Base-by-base conservation (phyloP, 2,888 invertebrate genomes). In the Habrosyne pyritoides region DNA sequence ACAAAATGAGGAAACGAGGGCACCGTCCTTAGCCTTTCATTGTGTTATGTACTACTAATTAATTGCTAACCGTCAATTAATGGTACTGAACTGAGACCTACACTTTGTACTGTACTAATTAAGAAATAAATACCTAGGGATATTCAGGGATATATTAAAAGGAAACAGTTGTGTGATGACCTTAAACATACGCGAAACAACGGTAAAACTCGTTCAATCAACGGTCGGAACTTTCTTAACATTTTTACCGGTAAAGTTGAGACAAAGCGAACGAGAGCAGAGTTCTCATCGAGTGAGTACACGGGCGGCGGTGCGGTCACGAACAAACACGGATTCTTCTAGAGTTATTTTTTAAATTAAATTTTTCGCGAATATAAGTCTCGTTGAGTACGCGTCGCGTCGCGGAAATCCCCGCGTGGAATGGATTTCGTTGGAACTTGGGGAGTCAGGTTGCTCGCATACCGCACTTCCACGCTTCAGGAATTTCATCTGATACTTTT, bases 351-450 rank as follows among this genome's bases (percentile, higher is more conserved):
- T 53, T 30, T 24, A 48, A 53, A 53, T 83, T 81, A 81, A 79
- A 81, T 79, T 81, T 83, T 83, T 78, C 72, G 61, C 70, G 61
- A 64, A 73, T 75, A 72, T 75, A 75, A 76, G 74, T 72, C 77
- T 66, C 54, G 65, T 58, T 58, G 67, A 68, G 74, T 60, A 65
- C 61, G 57, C 58, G 66, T 60, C 54, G 63, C 62, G 52, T 42
- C 54, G 36, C 59, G 69, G 66, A 75, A 77, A 78, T 74, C 72
- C 72, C 64, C 58, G 59, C 55, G 56, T 47, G 64, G 63, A 73
- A 71, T 69, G 72, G 71, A 76, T 76, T 67, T 72, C 62, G 54
- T 57, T 60, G 59, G 61, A 65, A 65, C 61, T 42, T 42, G 42
- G 42, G 65, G 59, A 61, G 66, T 65, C 61, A 55, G 54, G 64